Base-by-base conservation (phyloP, 1,140 invertebrate species). In the Aphaenogaster ashmeadi region DNA sequence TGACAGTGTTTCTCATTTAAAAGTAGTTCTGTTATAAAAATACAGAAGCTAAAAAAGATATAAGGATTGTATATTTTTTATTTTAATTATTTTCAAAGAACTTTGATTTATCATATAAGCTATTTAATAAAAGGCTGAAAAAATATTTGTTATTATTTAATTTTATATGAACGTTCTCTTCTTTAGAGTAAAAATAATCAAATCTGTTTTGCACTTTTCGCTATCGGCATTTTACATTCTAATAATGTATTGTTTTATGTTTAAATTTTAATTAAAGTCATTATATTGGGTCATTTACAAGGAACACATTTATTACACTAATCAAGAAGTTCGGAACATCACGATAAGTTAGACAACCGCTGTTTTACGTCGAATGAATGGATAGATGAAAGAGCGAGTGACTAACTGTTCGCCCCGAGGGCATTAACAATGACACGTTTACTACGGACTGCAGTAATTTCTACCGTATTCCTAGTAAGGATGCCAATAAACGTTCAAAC, bases 351-450 rank as follows among this genome's bases (percentile, higher is more conserved):
- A 18, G 71, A 69, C 18, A 72, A 33, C 27, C 50, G 11, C 62
- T 75, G 38, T 36, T 15, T 47, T 64, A 64, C 33, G 36, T 47
- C 13, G 62, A n/a, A 75, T 87, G 89, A 87, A 89, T 89, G 72
- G 36, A 74, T 83, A 38, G 38, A 78, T 71, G 33, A 58, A 88
- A 6, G 27, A 60, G 9, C 44, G 27, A 78, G 69, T 91, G 89
- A 91, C 80, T 90, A 91, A 90, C 44, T 72, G 56, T 90, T 79
- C 41, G 7, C 11, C 18, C n/a, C 33, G 11, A 7, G 15, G 75
- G 2, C 13, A 80, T 90, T 89, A 91, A 83, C 77, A 52, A 78
- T 33, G 54, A 66, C 64, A 83, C 74, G 72, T 86, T 90, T 90
- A 88, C 78, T 66, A 60, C 27, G 0, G 8, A 44, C 21, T 38